These are phyloP conservation scores for Hippoglossus hippoglossus DNA, from an alignment of 2,797 vertebrate genomes.

Conservation along the genomic window DNA sequence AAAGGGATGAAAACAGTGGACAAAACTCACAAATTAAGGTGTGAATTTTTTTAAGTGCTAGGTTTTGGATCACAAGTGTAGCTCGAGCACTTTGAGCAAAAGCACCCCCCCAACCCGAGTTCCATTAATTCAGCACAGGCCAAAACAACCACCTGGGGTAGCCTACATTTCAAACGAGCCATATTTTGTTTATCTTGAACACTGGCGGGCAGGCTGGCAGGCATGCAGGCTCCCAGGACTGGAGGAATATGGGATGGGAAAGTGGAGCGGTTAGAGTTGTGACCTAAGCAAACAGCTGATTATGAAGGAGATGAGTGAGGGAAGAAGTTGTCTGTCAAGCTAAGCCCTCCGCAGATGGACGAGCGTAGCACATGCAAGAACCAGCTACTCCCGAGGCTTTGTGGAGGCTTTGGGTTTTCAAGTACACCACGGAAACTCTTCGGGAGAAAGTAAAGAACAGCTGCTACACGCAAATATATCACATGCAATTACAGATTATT, in stretches of 20 bases:
- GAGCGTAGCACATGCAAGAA: constrained; percentile 37
- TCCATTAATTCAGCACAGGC: constrained; percentile 45
- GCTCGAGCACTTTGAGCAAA: constrained; percentile 29
- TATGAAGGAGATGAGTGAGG: constrained; percentile 55
- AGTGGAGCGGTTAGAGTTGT: constrained; percentile 60
- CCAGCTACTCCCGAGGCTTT: constrained; percentile 48
- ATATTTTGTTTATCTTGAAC: constrained; percentile 71
- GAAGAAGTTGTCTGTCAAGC: constrained; percentile 58
- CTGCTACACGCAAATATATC: constrained; percentile 16
- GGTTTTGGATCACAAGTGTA: constrained; percentile 55
- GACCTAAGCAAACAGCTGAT: constrained; percentile 72
- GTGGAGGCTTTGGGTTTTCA: constrained; percentile 49
- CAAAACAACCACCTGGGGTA: constrained; percentile 57
- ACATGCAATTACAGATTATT: constrained; percentile 13
- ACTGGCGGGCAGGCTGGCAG: constrained; percentile 59
- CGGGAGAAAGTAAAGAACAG: constrained; percentile 22
- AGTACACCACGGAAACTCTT: constrained; percentile 35
- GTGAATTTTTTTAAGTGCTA: constrained; percentile 49
- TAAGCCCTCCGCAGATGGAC: constrained; percentile 66
- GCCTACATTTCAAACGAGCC: constrained; percentile 66
- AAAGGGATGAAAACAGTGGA: constrained; percentile 50
- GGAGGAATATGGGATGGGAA: constrained; percentile 45
- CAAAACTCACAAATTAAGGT: constrained; percentile 56
- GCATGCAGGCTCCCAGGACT: constrained; percentile 39
- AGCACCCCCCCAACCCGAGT: constrained; percentile 8